phyloP scores from a whole-genome alignment of 2,113 vertebrate species.

The Sylvilagus bachmani region DNA sequence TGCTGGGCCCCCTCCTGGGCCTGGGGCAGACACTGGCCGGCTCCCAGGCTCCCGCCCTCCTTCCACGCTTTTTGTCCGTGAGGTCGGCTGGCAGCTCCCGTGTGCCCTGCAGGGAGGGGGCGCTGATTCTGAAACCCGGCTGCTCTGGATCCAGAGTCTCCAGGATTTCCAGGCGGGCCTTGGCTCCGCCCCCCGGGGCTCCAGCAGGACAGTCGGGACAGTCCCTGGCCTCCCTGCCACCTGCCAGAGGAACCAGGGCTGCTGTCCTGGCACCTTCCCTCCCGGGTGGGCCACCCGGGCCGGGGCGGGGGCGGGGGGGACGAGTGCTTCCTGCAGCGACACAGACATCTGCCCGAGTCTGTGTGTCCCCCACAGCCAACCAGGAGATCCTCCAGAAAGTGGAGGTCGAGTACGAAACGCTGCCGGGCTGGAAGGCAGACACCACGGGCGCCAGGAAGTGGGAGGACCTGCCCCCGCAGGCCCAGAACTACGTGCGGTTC shows the following conservation, averaged over 20 bases:
- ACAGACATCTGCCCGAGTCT: no score
- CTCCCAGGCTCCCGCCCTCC: background rate
- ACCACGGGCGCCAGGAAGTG: slow-evolving; percentile 95
- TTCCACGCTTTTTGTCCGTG: no score
- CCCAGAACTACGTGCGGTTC: slow-evolving; percentile 97
- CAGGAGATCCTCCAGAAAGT: slow-evolving; percentile 98
- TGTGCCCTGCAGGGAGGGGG: no score
- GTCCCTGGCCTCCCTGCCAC: no score
- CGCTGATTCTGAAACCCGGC: no score
- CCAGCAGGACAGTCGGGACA: no score
- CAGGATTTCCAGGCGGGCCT: background rate
- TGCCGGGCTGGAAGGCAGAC: slow-evolving; percentile 98
- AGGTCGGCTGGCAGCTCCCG: no score
- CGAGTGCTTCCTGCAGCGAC: no score
- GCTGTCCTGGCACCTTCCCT: no score
- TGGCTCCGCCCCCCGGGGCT: background rate
- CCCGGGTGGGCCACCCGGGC: no score
- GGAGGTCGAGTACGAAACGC: slow-evolving; percentile 97
- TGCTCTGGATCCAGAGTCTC: background rate
- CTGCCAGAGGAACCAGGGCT: no score
- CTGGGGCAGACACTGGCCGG: background rate
- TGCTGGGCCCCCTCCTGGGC: background rate
- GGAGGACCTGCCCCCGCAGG: slow-evolving; percentile 96
- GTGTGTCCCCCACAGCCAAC: slow-evolving; percentile 91
- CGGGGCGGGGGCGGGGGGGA: no score